A percentile compares a stretch with the other conserved stretches of the same genome.
These are phyloP conservation scores for Clupea harengus DNA, from an alignment of 2,113 vertebrate species.

Conservation along the genomic window DNA sequence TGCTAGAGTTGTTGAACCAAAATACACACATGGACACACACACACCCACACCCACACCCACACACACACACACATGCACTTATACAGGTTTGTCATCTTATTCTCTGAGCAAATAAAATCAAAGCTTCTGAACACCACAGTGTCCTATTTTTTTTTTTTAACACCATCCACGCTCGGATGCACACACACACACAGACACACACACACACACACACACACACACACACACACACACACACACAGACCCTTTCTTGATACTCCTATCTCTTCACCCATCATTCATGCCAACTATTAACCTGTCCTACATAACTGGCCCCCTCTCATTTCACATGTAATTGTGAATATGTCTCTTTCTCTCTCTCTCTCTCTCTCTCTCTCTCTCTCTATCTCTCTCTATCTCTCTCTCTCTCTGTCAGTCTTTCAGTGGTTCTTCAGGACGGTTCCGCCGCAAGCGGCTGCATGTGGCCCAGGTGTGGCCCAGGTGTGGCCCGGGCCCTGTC, in stretches of 20 bases:
- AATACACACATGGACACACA: slow-evolving; percentile 21
- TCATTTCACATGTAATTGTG: no score
- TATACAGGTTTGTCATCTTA: slow-evolving; percentile 51
- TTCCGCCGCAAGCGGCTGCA: no score
- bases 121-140: slow-evolving; percentile 59
- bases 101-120: slow-evolving; percentile 69
- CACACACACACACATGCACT: slow-evolving; percentile 5
- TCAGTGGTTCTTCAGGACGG: no score
- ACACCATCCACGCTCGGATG: not conserved
- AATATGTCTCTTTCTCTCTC: no score
- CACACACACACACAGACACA: not conserved
- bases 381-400: no score
- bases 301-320: no score
- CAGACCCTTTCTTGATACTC: not conserved
- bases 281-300: no score
- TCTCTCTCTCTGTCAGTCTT: no score
- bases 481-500: not conserved
- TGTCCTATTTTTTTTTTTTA: slow-evolving; percentile 37
- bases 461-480: not conserved
- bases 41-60: slow-evolving; percentile 19
- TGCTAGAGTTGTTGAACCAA: not conserved
- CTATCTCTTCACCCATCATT: no score
- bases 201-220: not conserved
- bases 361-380: no score
- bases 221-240: not conserved